A percentile compares a stretch with the other conserved stretches of the same genome.
These are phyloP conservation scores for Hymenochirus boettgeri DNA, from an alignment of 2,113 vertebrate genomes.

Conservation along the genomic window DNA sequence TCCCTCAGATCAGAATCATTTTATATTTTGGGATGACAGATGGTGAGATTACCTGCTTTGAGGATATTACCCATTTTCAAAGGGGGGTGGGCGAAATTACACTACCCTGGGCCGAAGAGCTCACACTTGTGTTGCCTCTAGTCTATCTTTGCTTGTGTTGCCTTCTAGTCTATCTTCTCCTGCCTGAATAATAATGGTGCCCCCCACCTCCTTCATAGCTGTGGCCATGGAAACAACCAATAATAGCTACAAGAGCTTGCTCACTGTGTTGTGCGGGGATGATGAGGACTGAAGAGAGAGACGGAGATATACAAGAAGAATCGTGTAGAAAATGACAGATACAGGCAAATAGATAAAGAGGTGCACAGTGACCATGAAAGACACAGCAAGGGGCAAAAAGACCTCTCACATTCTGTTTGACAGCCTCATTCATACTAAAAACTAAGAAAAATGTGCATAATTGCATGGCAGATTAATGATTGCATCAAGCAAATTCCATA, in stretches of 20 bases:
- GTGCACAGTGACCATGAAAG: too few relatives aligned
- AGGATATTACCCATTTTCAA: too few relatives aligned
- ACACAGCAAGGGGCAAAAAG: neutral
- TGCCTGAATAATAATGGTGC: constrained; percentile 25
- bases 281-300: constrained; percentile 19
- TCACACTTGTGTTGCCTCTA: constrained; percentile 17
- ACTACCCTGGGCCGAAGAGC: constrained; percentile 19
- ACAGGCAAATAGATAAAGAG: neutral
- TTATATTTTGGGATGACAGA: too few relatives aligned
- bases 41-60: too few relatives aligned
- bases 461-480: too few relatives aligned
- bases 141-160: constrained; percentile 2
- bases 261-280: constrained; percentile 8
- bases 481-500: too few relatives aligned
- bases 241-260: constrained; percentile 36
- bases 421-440: too few relatives aligned
- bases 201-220: constrained; percentile 20
- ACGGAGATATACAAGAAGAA: neutral
- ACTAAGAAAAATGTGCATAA: too few relatives aligned
- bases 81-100: neutral
- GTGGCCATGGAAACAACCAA: constrained; percentile 40
- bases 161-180: constrained; percentile 13
- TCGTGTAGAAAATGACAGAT: neutral
- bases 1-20: too few relatives aligned
- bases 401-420: neutral